phyloP scores from a whole-genome alignment of 2,888 invertebrate species.

The Eupithecia subumbrata region DNA sequence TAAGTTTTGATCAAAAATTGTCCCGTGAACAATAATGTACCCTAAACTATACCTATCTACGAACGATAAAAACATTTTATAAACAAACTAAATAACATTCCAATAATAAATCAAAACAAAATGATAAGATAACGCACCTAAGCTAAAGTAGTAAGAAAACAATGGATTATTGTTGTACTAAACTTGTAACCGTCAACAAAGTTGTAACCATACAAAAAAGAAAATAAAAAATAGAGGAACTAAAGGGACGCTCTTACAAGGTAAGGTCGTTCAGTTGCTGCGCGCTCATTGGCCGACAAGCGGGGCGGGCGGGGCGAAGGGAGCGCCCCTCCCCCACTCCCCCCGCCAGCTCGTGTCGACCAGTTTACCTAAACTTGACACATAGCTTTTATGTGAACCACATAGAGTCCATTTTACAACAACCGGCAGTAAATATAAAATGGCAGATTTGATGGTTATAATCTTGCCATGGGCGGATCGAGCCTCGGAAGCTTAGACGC shows the following conservation, averaged over 20 bases:
- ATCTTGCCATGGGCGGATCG: conserved; percentile 82
- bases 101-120: background rate
- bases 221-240: conserved; percentile 66
- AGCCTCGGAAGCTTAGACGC: conserved; percentile 72
- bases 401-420: conserved; percentile 60
- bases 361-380: conserved; percentile 63
- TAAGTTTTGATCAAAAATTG: background rate
- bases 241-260: conserved; percentile 78
- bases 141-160: background rate
- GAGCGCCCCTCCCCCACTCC: conserved; percentile 72
- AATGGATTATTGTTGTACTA: conserved; percentile 32
- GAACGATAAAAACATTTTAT: background rate
- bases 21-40: background rate
- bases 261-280: conserved; percentile 71
- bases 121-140: too few species aligned
- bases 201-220: conserved; percentile 55
- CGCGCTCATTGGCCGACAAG: conserved; percentile 70
- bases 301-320: conserved; percentile 76
- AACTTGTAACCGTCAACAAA: conserved; percentile 34
- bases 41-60: background rate
- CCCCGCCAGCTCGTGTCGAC: conserved; percentile 62
- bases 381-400: conserved; percentile 51
- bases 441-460: conserved; percentile 73
- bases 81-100: background rate
- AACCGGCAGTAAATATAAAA: conserved; percentile 49